These are phyloP conservation scores for Bufotes viridis DNA, from an alignment of 2,797 vertebrate genomes.

Conservation along the genomic window DNA sequence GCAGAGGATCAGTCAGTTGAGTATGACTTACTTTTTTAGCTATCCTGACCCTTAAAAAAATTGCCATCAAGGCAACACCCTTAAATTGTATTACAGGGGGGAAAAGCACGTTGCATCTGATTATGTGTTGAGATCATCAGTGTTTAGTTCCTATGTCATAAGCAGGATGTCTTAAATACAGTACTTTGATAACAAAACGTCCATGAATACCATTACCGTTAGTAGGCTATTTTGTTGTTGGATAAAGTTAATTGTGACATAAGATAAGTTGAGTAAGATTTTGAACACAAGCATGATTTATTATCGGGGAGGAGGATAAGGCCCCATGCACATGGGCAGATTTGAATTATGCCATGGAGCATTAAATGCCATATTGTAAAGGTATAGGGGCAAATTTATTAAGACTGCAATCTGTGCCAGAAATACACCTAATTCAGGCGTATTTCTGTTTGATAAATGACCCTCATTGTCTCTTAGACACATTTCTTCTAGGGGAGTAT, in stretches of 20 bases:
- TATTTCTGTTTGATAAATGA: no score
- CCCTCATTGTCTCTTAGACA: no score
- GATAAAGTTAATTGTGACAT: not conserved
- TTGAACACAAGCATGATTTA: not conserved
- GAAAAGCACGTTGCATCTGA: no score
- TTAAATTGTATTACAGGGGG: no score
- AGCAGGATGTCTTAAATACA: not conserved
- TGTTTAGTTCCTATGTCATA: not conserved
- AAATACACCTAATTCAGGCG: no score
- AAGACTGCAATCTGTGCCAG: no score
- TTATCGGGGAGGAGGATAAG: not conserved
- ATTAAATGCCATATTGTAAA: not conserved
- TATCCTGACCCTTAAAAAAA: no score
- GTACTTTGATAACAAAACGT: not conserved
- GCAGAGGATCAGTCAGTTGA: no score
- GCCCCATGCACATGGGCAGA: not conserved
- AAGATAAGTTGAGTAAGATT: not conserved
- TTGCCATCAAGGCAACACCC: no score
- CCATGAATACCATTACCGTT: not conserved
- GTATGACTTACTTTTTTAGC: no score
- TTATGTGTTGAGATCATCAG: no score
- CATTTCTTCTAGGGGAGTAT: no score
- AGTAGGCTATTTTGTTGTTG: not conserved
- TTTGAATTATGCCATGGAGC: not conserved
- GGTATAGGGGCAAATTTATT: not conserved